Evolutionary conservation across 2,797 vertebrate genomes (phyloP), one percentile per base, ranked within the genome.

Genomic region (Rhynchonycteris naso): DNA sequence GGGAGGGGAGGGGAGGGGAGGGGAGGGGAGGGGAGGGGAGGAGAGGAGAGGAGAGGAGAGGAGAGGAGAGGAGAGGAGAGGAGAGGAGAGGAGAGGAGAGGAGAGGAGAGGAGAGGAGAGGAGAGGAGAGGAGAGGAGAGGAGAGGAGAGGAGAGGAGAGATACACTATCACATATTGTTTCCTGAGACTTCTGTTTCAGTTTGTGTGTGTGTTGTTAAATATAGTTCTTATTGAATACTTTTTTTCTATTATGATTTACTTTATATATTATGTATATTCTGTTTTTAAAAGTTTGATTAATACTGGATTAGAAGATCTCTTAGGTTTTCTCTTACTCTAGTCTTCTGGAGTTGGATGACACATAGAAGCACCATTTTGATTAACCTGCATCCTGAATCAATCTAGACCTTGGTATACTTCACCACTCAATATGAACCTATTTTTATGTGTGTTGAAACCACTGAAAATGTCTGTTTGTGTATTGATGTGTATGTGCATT

Each of bases 151-250:
- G 21, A 69, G 22, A 69, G 24, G 33, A 38, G 74, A 82, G 82
- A 83, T 76, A 52, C 0, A 65, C 13, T 66, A 22, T 68, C 28
- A 74, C 33, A 87, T 66, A 83, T 19, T 90, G 28, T 69, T 85
- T 86, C 84, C 22, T 93, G 65, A 69, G 19, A 82, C 11, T 74
- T 85, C 88, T 82, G 30, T 89, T 78, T 92, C 30, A 69, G 66
- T 59, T 79, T 56, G 3, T 76, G 63, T 90, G 26, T 21, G 7
- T 63, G 2, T 38, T 56, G 50, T 72, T 47, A 94, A 79, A 79
- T 92, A 50, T 13, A 56, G 30, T 56, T 66, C 16, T 88, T 24
- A 50, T 1, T 85, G 6, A 66, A 63, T 81, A n/a, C 38, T 63
- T 43, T 33, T 61, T 12, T 18, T 26, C 24, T 56, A 35, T 78